Evolutionary conservation across 35 echinoderm and acorn worm species (phyloP), one percentile per base, ranked within the genome.

Genomic region (Hemicentrotus pulcherrimus): DNA sequence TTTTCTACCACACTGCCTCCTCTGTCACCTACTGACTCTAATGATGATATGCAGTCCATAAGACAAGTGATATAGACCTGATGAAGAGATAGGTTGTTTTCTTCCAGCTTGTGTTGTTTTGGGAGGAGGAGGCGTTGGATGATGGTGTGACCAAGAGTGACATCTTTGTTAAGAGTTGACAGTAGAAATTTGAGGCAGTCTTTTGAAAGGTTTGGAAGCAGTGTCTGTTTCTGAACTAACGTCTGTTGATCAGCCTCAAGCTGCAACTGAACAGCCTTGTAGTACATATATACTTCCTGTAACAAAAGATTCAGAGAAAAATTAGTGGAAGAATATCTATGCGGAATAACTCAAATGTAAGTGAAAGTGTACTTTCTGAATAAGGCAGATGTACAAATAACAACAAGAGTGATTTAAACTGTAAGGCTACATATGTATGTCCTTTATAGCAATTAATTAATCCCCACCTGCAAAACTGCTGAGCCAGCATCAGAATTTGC

Each of bases 211-310:
- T 52, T 41, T 5, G 94, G 94, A 45, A 92, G 95, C 30, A 91
- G 86, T 12, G 48, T 94, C 15, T 52, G 92, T 14, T 32, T 85
- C 31, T 88, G 48, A 71, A 41, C 47, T 18, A 86, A 19, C 8
- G 31, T 52, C 14, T 85, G 47, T 8, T 85, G 61, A 18, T 47
- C 90, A 19, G 65, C 87, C 45, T 95, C 94, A 46, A 46, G 95
- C 31, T 86, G 88, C 91, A 70, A 32, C 41, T 94, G 95, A 19
- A 97, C 86, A 14, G 94, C 46, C 31, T 89, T 58, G 50, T 86
- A 96, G 71, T 96, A 94, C 19, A 92, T 92, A 47, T 94, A 97
- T 28, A 99, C 91, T 48, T 97, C 98, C 98, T 99, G 95, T 24
- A 89, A 46, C 13, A 89, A 89, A 89, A 46, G 16, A 12, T 41